Percentiles rank a stretch among this genome's conserved stretches.
Conservation (phyloP, 2,888 invertebrate genomes). For the Caradrina kadenii region DNA sequence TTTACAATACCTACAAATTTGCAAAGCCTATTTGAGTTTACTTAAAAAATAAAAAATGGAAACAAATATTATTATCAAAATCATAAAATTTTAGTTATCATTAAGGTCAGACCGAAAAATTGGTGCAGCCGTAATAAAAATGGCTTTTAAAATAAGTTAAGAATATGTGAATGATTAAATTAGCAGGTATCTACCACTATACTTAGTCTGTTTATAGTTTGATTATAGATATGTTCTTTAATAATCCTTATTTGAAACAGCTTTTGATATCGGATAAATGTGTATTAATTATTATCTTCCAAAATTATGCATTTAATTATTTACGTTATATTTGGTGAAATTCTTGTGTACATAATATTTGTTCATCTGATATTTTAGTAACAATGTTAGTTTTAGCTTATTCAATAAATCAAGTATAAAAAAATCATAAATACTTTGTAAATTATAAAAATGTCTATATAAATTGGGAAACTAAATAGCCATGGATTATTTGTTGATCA, state of each 20-base stretch:
- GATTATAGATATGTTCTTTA: not conserved
- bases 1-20: not conserved
- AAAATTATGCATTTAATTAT: not conserved
- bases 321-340: not conserved
- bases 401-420: constrained; percentile 12
- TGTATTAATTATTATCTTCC: not conserved
- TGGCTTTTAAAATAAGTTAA: no score
- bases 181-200: not conserved
- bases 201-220: not conserved
- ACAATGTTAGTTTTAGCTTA: constrained; percentile 6
- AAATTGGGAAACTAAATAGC: constrained; percentile 36
- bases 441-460: constrained; percentile 20
- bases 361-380: constrained; percentile 9
- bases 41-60: no score
- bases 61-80: no score
- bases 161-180: no score
- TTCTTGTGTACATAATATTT: constrained; percentile 1
- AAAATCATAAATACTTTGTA: constrained; percentile 21
- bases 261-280: constrained; percentile 6
- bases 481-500: constrained; percentile 58
- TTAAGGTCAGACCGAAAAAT: no score
- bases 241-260: not conserved
- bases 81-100: no score
- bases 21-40: no score
- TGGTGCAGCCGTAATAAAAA: no score